Base-by-base conservation (phyloP, 2,797 vertebrate species). In the Catamblyrhynchus diadema region DNA sequence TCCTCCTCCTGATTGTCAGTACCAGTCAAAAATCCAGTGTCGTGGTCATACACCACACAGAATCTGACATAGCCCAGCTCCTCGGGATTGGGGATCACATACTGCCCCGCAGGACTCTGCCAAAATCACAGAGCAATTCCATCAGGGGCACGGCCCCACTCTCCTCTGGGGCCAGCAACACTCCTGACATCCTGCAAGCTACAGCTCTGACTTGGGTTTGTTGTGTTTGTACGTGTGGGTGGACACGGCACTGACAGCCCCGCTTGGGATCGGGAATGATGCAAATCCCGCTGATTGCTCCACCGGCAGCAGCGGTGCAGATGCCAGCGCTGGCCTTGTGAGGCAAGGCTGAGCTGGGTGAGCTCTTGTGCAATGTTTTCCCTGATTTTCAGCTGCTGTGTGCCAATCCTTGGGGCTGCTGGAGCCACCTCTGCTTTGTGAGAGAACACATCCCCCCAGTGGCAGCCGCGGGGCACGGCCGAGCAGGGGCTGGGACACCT, bases 41-140 rank as follows among this genome's bases (percentile, higher is more conserved):
- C 94, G 4, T 90, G 93, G 62, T 99, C 99, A 24, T 99, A 99
- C 24, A 99, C 98, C 79, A 99, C 98, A n/a, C 98, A 98, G 72
- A 98, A 97, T 17, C 94, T 97, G 96, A 99, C 97, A 27, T 97
- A 98, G 57, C 98, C 96, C 90, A 99, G 69, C 61, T 98, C 98
- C 96, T 98, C 70, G 5, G 95, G 81, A 23, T 96, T 95, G 0
- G 98, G 98, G 33, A 98, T 90, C n/a, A 98, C 65, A 35, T 98
- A 98, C 10, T 90, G 44, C 17, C 94, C 97, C 0, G 86, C 28
- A 41, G 94, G 92, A 85, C 97, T 97, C 99, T 99, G 39, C 57
- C 71, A 90, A 93, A 94, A 92, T 23, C 88, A 94, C 53, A 80
- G 37, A 71, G 88, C 28, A 89, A 39, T 61, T 17, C 6, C 22